phyloP scores from a whole-genome alignment of 2,888 invertebrate genomes.

The Hirtodrosophila alboralis region DNA sequence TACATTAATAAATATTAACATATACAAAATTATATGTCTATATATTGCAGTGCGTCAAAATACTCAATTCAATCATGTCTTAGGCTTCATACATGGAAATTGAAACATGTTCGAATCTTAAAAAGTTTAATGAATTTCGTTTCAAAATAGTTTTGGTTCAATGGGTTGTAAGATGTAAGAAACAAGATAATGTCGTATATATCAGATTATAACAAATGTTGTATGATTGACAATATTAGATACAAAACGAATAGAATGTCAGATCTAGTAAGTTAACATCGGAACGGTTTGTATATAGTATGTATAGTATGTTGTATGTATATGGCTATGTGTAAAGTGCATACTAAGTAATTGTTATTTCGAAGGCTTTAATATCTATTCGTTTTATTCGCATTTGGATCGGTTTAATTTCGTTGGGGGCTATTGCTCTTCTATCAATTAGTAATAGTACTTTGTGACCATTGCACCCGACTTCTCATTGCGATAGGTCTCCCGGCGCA shows the following conservation, averaged over 20 bases:
- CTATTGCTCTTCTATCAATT: constrained; percentile 18
- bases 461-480: constrained; percentile 80
- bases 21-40: constrained; percentile 16
- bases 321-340: constrained; percentile 25
- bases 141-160: constrained; percentile 11
- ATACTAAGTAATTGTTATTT: constrained; percentile 6
- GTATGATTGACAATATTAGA: constrained; percentile 44
- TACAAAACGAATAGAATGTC: constrained; percentile 41
- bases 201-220: constrained; percentile 13
- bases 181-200: constrained; percentile 16
- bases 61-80: constrained; percentile 21
- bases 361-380: constrained; percentile 22
- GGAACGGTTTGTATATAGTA: constrained; percentile 16
- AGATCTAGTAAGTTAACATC: constrained; percentile 22
- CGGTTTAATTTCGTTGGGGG: constrained; percentile 22
- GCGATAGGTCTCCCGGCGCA: constrained; percentile 74
- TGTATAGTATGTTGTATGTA: constrained; percentile 21
- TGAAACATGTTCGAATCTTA: constrained; percentile 84
- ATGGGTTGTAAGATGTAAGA: constrained; percentile 1
- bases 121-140: constrained; percentile 33
- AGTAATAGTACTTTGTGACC: constrained; percentile 78
- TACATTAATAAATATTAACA: constrained; percentile 7
- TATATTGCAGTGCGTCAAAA: constrained; percentile 10
- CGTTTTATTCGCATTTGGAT: constrained; percentile 31
- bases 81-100: constrained; percentile 73